phyloP scores from a whole-genome alignment of 2,888 invertebrate genomes.

The Tanypteryx hageni region DNA sequence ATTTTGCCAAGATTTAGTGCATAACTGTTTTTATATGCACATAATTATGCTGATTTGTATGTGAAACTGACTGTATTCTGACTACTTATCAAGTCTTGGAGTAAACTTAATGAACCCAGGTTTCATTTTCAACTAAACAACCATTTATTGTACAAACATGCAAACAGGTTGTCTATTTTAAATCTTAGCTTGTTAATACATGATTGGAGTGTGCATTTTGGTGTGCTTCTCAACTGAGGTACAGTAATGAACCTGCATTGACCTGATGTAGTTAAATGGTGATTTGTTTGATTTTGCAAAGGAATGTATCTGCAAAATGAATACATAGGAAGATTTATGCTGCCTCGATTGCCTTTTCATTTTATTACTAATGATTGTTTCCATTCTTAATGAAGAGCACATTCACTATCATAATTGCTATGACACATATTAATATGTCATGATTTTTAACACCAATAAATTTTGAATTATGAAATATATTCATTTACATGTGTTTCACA shows the following conservation, averaged over 20 bases:
- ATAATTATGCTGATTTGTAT: background rate
- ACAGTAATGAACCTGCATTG: conserved; percentile 23
- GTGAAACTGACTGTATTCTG: conserved; percentile 23
- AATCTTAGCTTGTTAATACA: background rate
- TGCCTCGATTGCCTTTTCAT: conserved; percentile 35
- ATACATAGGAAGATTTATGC: conserved; percentile 49
- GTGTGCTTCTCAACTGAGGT: conserved; percentile 31
- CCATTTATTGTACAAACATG: background rate
- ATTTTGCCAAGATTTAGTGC: background rate
- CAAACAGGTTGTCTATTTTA: background rate
- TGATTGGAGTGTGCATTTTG: conserved; percentile 38
- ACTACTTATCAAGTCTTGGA: background rate
- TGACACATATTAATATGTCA: no score
- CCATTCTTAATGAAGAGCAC: no score
- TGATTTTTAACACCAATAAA: no score
- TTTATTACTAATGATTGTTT: background rate
- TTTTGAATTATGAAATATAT: no score
- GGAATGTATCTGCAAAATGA: conserved; percentile 27
- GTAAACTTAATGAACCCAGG: conserved; percentile 49
- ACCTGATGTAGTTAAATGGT: conserved; percentile 5
- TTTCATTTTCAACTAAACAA: background rate
- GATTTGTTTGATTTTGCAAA: conserved; percentile 40
- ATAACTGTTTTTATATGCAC: background rate
- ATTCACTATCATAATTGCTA: no score
- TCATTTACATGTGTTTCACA: no score